Percentiles rank a stretch among this genome's conserved stretches.
These are phyloP conservation scores for Jaculus jaculus DNA, from an alignment of 2,113 vertebrate species.

Conservation along the genomic window DNA sequence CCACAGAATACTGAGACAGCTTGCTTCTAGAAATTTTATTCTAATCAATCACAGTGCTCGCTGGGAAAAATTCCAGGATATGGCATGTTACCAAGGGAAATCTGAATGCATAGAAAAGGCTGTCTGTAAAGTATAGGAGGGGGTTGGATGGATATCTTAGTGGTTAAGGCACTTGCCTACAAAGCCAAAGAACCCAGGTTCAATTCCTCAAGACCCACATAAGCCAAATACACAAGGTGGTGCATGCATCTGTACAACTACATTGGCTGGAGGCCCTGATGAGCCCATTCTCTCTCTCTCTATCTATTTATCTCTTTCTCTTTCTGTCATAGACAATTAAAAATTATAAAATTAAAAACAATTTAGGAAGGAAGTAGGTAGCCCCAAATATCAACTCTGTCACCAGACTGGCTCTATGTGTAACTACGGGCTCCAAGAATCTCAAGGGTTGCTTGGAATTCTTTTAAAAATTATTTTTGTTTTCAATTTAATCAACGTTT, in stretches of 20 bases:
- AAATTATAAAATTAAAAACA: background rate
- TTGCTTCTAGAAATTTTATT: background rate
- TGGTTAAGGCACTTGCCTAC: no score
- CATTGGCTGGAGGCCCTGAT: no score
- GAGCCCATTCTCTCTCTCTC: no score
- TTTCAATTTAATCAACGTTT: constrained; percentile 6
- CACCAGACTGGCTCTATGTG: background rate
- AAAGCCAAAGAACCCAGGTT: no score
- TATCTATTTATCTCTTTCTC: no score
- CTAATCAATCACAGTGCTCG: background rate
- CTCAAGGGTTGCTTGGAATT: background rate
- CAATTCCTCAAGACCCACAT: no score
- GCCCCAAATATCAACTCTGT: background rate
- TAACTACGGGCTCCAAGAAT: background rate
- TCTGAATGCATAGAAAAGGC: background rate
- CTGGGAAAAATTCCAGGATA: background rate
- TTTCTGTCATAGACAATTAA: no score
- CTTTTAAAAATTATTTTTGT: background rate
- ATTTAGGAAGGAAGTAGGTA: background rate
- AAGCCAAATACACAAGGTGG: no score
- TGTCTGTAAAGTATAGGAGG: background rate
- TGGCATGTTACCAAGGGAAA: background rate
- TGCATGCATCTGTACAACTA: no score
- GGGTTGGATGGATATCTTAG: no score
- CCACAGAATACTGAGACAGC: background rate